Evolutionary conservation across 2,113 vertebrate genomes (phyloP).

Genomic region (Rhynchopsitta pachyrhyncha): DNA sequence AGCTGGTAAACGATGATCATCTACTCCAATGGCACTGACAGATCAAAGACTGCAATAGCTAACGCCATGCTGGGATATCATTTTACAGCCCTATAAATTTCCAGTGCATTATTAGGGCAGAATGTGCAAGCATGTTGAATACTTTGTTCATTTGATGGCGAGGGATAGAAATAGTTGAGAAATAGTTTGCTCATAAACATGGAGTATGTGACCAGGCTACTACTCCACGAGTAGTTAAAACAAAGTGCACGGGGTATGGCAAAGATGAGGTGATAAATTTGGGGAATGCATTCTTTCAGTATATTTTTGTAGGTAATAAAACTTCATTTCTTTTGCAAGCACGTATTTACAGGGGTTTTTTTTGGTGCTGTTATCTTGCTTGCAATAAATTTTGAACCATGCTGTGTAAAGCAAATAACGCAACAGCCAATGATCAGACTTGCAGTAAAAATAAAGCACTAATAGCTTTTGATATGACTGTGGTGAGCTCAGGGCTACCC

Average conservation of each 20-base stretch:
- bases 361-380: not conserved
- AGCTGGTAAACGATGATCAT: slow-evolving; percentile 44
- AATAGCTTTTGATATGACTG: not conserved
- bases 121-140: not conserved
- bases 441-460: not conserved
- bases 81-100: slow-evolving; percentile 19
- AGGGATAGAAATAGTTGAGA: not conserved
- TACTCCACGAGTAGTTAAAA: slow-evolving; percentile 4
- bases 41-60: slow-evolving; percentile 42
- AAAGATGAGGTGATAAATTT: slow-evolving; percentile 11
- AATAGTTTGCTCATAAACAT: slow-evolving; percentile 7
- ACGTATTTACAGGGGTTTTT: not conserved
- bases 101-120: not conserved
- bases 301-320: slow-evolving; percentile 40
- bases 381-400: not conserved
- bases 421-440: not conserved
- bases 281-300: slow-evolving; percentile 20
- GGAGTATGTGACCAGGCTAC: not conserved
- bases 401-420: not conserved
- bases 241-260: not conserved
- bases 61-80: not conserved
- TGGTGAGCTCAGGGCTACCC: not conserved
- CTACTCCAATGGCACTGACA: slow-evolving; percentile 39
- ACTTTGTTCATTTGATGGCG: not conserved
- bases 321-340: slow-evolving; percentile 39